Base-by-base conservation (phyloP, 2,113 vertebrate species). In the Opisthocomus hoazin region DNA sequence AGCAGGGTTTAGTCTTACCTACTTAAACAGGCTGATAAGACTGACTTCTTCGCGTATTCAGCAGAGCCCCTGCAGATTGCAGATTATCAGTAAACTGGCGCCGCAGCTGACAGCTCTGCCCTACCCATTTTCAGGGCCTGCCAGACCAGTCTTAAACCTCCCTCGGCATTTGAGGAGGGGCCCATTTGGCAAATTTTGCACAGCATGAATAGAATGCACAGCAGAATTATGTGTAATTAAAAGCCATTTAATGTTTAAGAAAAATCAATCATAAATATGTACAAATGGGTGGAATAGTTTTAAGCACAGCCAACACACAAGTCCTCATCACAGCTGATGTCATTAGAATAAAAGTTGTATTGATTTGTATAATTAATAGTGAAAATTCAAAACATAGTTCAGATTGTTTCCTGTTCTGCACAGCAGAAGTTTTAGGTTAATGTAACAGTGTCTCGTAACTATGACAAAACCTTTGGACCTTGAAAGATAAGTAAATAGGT, bases 401-500 rank as follows among this genome's bases (percentile, higher is more conserved):
- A 94, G 77, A 79, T 81, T 79, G 65, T 87, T 96, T 98, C 97
- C 94, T 93, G 73, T 79, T 95, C 80, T 56, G 19, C 43, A 93
- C 78, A 95, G 87, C 43, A 97, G 65, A 97, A 95, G 64, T 94
- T 95, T 97, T 77, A 96, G 81, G 92, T 97, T 98, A 97, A 96
- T 92, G 91, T 92, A 97, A 97, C 82, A 94, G 96, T 96, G 90
- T 96, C 61, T 97, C 75, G 89, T 94, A 96, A 95, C 91, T 91
- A 81, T 87, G 96, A 86, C 90, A 97, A 97, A 98, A 96, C 57
- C 93, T 97, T 90, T 96, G 92, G 93, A 90, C 98, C 98, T 98
- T 98, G 98, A 97, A 97, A 97, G 87, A 89, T 94, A 97, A 94
- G 83, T 96, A 97, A 97, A 97, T 96, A 94, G 23, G 46, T 92